These are phyloP conservation scores for Halocynthia roretzi DNA, from an alignment of 23 tunicate genomes.

Conservation along the genomic window DNA sequence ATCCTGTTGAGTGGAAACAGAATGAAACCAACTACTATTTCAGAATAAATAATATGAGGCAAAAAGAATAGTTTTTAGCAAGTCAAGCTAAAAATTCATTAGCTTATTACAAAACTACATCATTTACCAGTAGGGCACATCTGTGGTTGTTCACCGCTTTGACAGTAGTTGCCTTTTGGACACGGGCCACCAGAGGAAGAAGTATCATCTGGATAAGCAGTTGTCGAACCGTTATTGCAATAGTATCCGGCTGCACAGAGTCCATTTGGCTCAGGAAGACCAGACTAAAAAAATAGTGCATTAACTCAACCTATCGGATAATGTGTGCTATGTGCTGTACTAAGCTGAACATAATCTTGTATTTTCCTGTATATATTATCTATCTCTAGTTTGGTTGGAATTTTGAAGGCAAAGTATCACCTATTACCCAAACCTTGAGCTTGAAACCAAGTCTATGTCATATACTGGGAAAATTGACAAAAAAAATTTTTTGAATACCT, in stretches of 20 bases:
- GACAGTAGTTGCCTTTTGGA: conserved; percentile 70
- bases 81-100: background rate
- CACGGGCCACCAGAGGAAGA: conserved; percentile 74
- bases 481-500: conserved; percentile 20
- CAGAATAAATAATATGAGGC: background rate
- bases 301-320: background rate
- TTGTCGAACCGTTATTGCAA: conserved; percentile 67
- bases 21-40: background rate
- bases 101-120: background rate
- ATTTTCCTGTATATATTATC: too few relatives aligned
- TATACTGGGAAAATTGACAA: too few relatives aligned
- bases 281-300: conserved; percentile 29
- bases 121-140: conserved; percentile 31
- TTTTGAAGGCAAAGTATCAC: too few relatives aligned
- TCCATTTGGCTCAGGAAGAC: conserved; percentile 34
- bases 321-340: too few relatives aligned
- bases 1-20: conserved; percentile 47
- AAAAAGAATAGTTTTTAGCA: background rate
- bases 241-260: conserved; percentile 79
- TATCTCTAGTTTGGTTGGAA: too few relatives aligned
- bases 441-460: too few relatives aligned
- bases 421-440: too few relatives aligned
- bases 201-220: conserved; percentile 53
- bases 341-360: too few relatives aligned
- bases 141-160: conserved; percentile 29